Evolutionary conservation across 2,797 vertebrate genomes (phyloP), one percentile per base, ranked within the genome.

Genomic region (Perodicticus potto): DNA sequence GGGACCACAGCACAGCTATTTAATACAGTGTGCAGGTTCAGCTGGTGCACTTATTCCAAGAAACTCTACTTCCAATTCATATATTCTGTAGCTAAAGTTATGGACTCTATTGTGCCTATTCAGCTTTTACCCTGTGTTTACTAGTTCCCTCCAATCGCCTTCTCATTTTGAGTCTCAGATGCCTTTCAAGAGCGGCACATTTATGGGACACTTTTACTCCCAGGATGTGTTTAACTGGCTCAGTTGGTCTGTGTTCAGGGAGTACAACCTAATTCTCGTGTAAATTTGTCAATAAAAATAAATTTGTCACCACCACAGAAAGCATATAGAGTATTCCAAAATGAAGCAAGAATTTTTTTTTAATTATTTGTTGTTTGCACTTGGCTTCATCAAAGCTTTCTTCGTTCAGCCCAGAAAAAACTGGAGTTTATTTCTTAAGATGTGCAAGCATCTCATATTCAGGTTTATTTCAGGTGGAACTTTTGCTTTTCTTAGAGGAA

Each of bases 391-490:
- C 69, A 55, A 0, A 32, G 37, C 73, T 83, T 95, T 86, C 19
- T 7, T 86, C 63, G 14, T 89, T 96, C 37, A 22, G 32, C 27
- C 40, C 84, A 91, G 19, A 27, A 77, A 74, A 34, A 76, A 45
- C 25, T 72, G 65, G 55, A 65, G 37, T 91, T 89, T 72, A 34
- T 94, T 89, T 91, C 37, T 55, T 74, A 83, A 20, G 34, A 59
- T 72, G 25, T 29, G 19, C 73, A 76, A 27, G 43, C 63, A 91
- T 92, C 73, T 97, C 69, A 92, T 25, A 86, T 69, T 92, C 91
- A 96, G 89, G 77, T 96, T 96, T 86, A 90, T 94, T 97, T 97
- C 96, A 97, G 96, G 95, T 96, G 87, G 77, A 87, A 63, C 84
- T 96, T 73, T 73, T 22, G 91, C 59, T 91, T 74, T 72, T 77